These are phyloP conservation scores for Herpetotheres cachinnans DNA, from an alignment of 2,113 vertebrate species.

Conservation along the genomic window DNA sequence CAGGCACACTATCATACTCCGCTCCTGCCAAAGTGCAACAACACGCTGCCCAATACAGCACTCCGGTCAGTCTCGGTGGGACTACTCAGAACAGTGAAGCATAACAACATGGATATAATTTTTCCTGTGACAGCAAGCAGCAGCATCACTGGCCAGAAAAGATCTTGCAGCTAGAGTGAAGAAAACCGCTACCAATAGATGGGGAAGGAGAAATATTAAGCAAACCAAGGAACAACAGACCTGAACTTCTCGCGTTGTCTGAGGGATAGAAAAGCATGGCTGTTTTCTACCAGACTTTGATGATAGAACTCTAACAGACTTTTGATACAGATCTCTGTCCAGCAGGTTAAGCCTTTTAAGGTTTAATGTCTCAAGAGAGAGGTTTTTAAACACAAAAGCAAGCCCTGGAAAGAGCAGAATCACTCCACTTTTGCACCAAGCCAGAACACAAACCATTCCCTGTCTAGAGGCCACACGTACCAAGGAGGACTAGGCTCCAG, in stretches of 20 bases:
- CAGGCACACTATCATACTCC: background rate
- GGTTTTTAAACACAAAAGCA: background rate
- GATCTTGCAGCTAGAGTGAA: background rate
- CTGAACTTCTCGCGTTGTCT: background rate
- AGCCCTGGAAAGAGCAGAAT: background rate
- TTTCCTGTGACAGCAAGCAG: background rate
- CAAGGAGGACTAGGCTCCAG: background rate
- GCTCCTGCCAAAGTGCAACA: background rate
- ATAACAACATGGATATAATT: background rate
- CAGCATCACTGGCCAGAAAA: background rate
- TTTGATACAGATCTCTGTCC: background rate
- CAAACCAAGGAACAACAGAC: background rate
- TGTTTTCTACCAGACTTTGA: background rate
- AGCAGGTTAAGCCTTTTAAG: background rate
- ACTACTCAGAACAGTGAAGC: background rate
- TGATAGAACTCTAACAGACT: background rate
- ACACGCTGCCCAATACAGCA: background rate
- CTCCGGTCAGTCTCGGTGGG: background rate
- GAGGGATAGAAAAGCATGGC: background rate
- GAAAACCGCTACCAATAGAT: background rate
- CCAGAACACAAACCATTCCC: background rate
- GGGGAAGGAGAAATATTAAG: background rate
- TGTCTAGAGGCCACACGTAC: background rate
- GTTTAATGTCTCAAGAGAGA: background rate
- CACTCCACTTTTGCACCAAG: background rate